A percentile compares a stretch with the other conserved stretches of the same genome.
phyloP scores from a whole-genome alignment of 2,888 invertebrate species.

The Trichacis sp. region DNA sequence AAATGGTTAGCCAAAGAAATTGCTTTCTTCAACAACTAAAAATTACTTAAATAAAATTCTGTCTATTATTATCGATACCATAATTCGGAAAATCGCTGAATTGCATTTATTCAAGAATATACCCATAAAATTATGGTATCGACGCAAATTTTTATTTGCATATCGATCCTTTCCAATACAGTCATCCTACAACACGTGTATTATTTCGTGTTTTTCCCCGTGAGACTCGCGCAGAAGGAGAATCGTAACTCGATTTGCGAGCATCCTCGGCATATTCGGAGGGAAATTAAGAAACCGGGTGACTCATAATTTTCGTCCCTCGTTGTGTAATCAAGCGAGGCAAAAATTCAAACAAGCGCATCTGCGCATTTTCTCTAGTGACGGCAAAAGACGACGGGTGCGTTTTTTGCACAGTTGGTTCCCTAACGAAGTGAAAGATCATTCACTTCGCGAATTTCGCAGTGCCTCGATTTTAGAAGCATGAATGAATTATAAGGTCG shows the following conservation, averaged over 20 bases:
- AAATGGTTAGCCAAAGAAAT: too few relatives aligned
- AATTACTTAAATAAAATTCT: too few relatives aligned
- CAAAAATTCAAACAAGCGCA: conserved; percentile 48
- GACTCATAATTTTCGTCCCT: conserved; percentile 52
- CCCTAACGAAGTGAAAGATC: conserved; percentile 17
- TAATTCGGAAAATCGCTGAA: too few relatives aligned
- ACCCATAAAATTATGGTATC: too few relatives aligned
- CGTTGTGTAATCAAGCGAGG: conserved; percentile 47
- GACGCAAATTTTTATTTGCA: too few relatives aligned
- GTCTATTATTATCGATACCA: too few relatives aligned
- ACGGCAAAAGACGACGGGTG: conserved; percentile 23
- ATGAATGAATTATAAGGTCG: too few relatives aligned
- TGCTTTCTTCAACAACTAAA: too few relatives aligned
- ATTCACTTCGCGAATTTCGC: conserved; percentile 7
- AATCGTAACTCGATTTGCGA: conserved; percentile 18
- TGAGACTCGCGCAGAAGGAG: neutral
- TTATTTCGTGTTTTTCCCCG: too few relatives aligned
- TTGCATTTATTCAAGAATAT: too few relatives aligned
- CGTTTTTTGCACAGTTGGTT: conserved; percentile 29
- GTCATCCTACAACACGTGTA: too few relatives aligned
- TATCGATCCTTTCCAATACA: too few relatives aligned
- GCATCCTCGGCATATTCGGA: conserved; percentile 16
- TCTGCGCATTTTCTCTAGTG: conserved; percentile 42
- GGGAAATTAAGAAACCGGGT: conserved; percentile 48
- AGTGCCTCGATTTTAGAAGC: neutral